Conservation (phyloP, 30 jellyfish, hydroid and myxozoan species). For the Turritopsis rubra region DNA sequence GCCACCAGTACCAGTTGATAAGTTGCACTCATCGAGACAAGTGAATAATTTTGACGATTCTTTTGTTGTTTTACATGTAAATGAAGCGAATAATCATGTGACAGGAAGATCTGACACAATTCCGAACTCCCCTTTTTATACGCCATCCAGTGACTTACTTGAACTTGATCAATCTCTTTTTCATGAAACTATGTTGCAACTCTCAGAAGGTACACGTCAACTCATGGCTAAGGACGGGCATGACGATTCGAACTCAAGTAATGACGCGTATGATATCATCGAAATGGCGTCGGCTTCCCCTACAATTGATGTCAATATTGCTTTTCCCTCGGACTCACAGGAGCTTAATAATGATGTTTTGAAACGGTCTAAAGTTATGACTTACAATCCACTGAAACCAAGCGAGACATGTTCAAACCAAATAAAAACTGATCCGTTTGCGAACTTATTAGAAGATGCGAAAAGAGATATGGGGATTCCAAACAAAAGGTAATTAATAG, state of each 20-base stretch:
- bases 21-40: neutral
- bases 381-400: neutral
- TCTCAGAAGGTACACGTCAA: constrained; percentile 25
- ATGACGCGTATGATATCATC: neutral
- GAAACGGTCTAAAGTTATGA: constrained; percentile 1
- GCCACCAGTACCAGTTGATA: neutral
- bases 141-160: constrained; percentile 27
- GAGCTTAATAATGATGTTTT: neutral
- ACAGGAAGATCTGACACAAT: neutral
- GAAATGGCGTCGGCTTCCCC: neutral
- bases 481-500: constrained; percentile 5
- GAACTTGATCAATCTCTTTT: constrained; percentile 26
- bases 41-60: neutral
- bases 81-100: neutral
- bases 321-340: neutral
- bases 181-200: constrained; percentile 7
- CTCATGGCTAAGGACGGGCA: neutral
- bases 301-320: constrained; percentile 1
- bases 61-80: constrained; percentile 11
- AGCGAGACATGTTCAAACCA: neutral
- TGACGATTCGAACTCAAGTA: neutral
- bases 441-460: constrained; percentile 7
- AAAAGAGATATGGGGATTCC: neutral
- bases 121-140: constrained; percentile 28
- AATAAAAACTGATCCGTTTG: constrained; percentile 15